Conservation (phyloP, 2,113 vertebrate genomes). For the Oryzias javanicus region DNA sequence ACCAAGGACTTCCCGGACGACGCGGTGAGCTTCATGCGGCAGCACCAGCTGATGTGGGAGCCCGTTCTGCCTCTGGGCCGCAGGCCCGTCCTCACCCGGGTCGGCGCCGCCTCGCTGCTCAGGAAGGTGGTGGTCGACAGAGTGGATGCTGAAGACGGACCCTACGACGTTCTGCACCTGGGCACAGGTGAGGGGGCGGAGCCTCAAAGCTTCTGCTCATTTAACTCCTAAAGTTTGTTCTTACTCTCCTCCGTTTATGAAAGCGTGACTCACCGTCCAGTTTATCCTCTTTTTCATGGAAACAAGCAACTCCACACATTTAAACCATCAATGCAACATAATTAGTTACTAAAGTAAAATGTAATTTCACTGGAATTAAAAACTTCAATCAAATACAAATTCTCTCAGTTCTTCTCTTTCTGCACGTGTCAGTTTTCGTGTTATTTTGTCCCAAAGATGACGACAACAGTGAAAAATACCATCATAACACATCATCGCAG, state of each 20-base stretch:
- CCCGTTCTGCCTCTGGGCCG: slow-evolving; percentile 78
- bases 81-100: slow-evolving; percentile 73
- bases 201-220: not conserved
- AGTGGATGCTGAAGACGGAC: slow-evolving; percentile 75
- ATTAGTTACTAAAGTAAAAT: too few species aligned
- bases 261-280: too few species aligned
- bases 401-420: too few species aligned
- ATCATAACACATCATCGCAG: too few species aligned
- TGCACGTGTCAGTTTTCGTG: too few species aligned
- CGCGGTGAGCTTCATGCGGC: slow-evolving; percentile 85
- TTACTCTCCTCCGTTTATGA: not conserved
- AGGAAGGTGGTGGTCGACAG: slow-evolving; percentile 81
- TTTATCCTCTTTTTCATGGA: too few species aligned
- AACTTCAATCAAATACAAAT: too few species aligned
- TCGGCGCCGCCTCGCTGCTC: slow-evolving; percentile 70
- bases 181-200: slow-evolving; percentile 79
- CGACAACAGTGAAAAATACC: too few species aligned
- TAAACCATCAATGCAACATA: too few species aligned
- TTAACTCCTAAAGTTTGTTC: not conserved
- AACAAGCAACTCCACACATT: too few species aligned
- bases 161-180: slow-evolving; percentile 80
- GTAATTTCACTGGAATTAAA: too few species aligned
- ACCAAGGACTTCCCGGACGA: slow-evolving; percentile 86
- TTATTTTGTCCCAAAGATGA: too few species aligned
- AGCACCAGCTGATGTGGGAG: slow-evolving; percentile 89